Conservation (phyloP, 1,140 invertebrate genomes). For the Anadara kagoshimensis region DNA sequence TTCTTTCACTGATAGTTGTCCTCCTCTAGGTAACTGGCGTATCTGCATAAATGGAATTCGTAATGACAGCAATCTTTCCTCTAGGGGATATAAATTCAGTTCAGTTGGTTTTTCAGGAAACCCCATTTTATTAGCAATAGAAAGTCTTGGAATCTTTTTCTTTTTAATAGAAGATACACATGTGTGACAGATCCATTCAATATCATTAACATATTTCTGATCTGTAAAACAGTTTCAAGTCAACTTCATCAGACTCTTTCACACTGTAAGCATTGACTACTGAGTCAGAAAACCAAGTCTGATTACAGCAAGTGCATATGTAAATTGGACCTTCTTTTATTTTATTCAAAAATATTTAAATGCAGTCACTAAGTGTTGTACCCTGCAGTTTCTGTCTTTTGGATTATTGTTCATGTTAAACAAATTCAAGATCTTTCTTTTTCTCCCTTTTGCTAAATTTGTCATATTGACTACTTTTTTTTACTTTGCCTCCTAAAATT, state of each 20-base stretch:
- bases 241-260: neutral
- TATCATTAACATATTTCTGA: slow-evolving; percentile 5
- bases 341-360: slow-evolving; percentile 7
- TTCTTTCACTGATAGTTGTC: slow-evolving; percentile 21
- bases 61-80: slow-evolving; percentile 28
- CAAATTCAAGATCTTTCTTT: slow-evolving; percentile 7
- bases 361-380: slow-evolving; percentile 10
- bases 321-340: slow-evolving; percentile 7
- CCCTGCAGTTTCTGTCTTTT: slow-evolving; percentile 10
- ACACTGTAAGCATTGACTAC: slow-evolving; percentile 11
- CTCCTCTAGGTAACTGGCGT: slow-evolving; percentile 10
- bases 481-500: slow-evolving; percentile 8
- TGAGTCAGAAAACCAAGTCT: slow-evolving; percentile 11
- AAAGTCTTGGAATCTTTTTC: slow-evolving; percentile 29
- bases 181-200: slow-evolving; percentile 1
- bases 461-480: slow-evolving; percentile 8
- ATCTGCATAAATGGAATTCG: slow-evolving; percentile 28
- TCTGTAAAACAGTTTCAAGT: slow-evolving; percentile 14
- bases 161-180: slow-evolving; percentile 5
- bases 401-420: slow-evolving; percentile 6
- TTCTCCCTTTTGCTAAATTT: slow-evolving; percentile 2
- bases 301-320: slow-evolving; percentile 10
- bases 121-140: slow-evolving; percentile 27
- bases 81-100: slow-evolving; percentile 30
- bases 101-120: slow-evolving; percentile 35